These are phyloP conservation scores for Pycnomerus fuliginosus DNA, from an alignment of 2,888 invertebrate genomes.

Conservation along the genomic window DNA sequence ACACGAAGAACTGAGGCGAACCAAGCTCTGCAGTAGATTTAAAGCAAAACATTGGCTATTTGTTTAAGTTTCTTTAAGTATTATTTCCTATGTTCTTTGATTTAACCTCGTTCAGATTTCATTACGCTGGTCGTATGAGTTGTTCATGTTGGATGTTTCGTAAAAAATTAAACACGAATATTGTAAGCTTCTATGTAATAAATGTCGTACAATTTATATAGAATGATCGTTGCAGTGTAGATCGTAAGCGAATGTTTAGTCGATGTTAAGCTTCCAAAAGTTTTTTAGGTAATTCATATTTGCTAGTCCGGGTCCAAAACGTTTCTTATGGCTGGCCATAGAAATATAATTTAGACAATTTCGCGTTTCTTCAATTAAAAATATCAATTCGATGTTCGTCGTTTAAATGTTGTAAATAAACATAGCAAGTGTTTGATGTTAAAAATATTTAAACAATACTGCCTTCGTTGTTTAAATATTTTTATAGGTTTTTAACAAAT, in stretches of 20 bases:
- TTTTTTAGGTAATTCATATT: neutral
- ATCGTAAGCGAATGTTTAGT: too few species aligned
- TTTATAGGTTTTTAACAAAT: conserved; percentile 11
- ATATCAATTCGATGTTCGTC: conserved; percentile 1
- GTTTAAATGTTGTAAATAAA: conserved; percentile 19
- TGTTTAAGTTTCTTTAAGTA: conserved; percentile 53
- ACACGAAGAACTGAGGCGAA: conserved; percentile 63
- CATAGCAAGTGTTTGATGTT: conserved; percentile 7
- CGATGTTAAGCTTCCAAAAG: too few species aligned
- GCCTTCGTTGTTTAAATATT: conserved; percentile 43
- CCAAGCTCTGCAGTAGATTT: conserved; percentile 63
- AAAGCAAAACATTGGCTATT: conserved; percentile 68
- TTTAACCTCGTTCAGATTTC: conserved; percentile 9
- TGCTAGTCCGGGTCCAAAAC: conserved; percentile 16
- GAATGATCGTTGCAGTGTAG: too few species aligned
- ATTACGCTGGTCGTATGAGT: conserved; percentile 27
- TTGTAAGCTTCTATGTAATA: conserved; percentile 4
- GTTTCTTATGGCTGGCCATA: conserved; percentile 26
- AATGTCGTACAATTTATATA: too few species aligned
- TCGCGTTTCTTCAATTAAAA: neutral
- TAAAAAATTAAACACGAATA: too few species aligned
- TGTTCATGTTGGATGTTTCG: conserved; percentile 21
- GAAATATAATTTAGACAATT: conserved; percentile 6
- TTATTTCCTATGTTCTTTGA: conserved; percentile 1
- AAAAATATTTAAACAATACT: conserved; percentile 34